Percentiles rank a stretch among this genome's conserved stretches.
Evolutionary conservation across 30 jellyfish, hydroid and myxozoan species (phyloP).

Genomic region (Turritopsis rubra): DNA sequence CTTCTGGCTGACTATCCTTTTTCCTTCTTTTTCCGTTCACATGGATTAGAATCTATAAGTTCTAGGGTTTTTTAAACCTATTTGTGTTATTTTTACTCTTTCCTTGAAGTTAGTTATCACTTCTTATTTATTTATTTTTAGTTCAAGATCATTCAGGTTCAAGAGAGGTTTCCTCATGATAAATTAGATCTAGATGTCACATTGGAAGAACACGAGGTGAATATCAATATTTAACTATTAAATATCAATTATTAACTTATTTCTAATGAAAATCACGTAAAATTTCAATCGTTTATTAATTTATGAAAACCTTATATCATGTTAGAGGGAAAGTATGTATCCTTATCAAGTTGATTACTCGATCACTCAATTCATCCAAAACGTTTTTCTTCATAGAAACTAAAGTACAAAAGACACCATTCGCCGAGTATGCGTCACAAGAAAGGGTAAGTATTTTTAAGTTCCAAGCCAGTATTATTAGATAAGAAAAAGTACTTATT

Average conservation of each 20-base stretch:
- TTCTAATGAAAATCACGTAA: too few relatives aligned
- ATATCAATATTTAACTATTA: not conserved
- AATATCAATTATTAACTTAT: too few relatives aligned
- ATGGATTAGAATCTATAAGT: too few relatives aligned
- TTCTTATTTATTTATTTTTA: not conserved
- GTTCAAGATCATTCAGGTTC: slow-evolving; percentile 60
- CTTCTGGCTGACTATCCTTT: too few relatives aligned
- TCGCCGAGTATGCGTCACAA: slow-evolving; percentile 7
- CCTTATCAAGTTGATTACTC: not conserved
- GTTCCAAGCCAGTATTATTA: not conserved
- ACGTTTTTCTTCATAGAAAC: not conserved
- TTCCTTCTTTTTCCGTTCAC: too few relatives aligned
- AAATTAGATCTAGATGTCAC: slow-evolving; percentile 38
- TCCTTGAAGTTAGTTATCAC: not conserved
- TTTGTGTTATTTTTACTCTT: not conserved
- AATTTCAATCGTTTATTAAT: too few relatives aligned
- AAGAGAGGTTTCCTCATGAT: slow-evolving; percentile 66
- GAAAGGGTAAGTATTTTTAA: not conserved
- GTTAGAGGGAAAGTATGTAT: not conserved
- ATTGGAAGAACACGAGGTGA: slow-evolving; percentile 17
- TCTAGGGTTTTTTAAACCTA: too few relatives aligned
- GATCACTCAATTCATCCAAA: too few relatives aligned
- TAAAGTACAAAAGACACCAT: not conserved
- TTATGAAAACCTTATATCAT: too few relatives aligned
- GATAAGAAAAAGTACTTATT: too few relatives aligned